These are phyloP conservation scores for Brachylomia viminalis DNA, from an alignment of 2,888 invertebrate genomes.

Conservation along the genomic window DNA sequence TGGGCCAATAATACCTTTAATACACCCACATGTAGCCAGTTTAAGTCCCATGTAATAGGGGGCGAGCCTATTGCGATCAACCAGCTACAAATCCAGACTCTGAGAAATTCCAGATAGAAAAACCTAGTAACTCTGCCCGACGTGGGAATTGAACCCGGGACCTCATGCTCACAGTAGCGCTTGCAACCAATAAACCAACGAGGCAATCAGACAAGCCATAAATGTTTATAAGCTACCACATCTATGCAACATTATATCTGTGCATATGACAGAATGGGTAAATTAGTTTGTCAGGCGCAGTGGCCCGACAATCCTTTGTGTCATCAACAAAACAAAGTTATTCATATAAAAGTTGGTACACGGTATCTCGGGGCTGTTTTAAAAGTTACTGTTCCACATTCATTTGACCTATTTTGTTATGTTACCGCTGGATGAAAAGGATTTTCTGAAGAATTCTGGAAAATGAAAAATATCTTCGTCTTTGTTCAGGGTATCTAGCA, in stretches of 20 bases:
- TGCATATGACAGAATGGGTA: constrained; percentile 58
- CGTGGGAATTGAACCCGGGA: no score
- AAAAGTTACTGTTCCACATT: constrained; percentile 63
- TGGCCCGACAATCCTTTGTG: constrained; percentile 70
- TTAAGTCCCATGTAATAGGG: no score
- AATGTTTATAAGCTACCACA: neutral
- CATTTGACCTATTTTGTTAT: constrained; percentile 63
- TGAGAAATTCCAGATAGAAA: no score
- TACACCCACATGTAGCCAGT: no score
- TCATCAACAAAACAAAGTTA: constrained; percentile 72
- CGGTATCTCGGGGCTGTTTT: constrained; percentile 64
- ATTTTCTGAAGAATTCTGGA: constrained; percentile 51
- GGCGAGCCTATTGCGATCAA: no score
- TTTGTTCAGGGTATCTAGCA: constrained; percentile 24
- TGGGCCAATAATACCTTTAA: no score
- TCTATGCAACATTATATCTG: constrained; percentile 39
- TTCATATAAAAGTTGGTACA: constrained; percentile 67
- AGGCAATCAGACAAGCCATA: neutral
- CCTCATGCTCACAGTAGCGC: no score
- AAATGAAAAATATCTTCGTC: constrained; percentile 40
- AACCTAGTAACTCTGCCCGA: no score
- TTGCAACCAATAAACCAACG: no score
- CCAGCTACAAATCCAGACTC: no score
- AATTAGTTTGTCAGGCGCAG: constrained; percentile 70
- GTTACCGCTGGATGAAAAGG: constrained; percentile 38